phyloP scores from a whole-genome alignment of 2,888 invertebrate species.

The Anoplius nigerrimus region DNA sequence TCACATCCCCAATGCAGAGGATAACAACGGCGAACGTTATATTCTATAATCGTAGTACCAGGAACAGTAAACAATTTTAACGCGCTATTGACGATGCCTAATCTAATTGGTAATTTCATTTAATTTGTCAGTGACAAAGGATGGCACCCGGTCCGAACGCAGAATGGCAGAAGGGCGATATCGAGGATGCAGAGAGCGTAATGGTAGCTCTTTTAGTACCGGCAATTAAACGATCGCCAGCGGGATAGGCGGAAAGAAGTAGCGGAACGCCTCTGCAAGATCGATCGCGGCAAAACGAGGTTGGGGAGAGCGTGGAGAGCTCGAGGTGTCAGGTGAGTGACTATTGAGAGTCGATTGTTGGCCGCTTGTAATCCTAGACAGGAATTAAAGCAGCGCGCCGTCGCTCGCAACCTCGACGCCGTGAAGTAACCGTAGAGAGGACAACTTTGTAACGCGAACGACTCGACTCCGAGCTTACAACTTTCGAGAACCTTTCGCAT shows the following conservation, averaged over 20 bases:
- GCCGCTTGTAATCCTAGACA: constrained; percentile 51
- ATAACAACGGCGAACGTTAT: too few species aligned
- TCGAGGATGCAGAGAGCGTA: too few species aligned
- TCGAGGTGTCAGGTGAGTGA: constrained; percentile 44
- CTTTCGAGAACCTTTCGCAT: too few species aligned
- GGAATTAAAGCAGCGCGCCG: constrained; percentile 41
- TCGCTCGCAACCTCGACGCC: constrained; percentile 41
- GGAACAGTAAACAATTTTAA: too few species aligned
- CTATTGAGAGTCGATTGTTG: constrained; percentile 48
- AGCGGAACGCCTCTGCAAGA: background rate
- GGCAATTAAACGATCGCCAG: background rate
- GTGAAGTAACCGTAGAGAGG: constrained; percentile 42
- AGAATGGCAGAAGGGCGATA: too few species aligned
- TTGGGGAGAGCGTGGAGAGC: constrained; percentile 2
- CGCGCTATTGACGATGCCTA: too few species aligned
- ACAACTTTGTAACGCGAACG: constrained; percentile 42
- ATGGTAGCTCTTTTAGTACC: too few species aligned
- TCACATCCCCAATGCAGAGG: too few species aligned
- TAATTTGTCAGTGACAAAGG: too few species aligned
- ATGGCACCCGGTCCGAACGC: too few species aligned
- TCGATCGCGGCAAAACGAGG: constrained; percentile 1
- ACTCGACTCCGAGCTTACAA: background rate
- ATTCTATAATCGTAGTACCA: too few species aligned
- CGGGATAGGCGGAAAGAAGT: constrained; percentile 5
- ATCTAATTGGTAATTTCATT: too few species aligned